Conservation (phyloP, 2,113 vertebrate species). For the Ceyx margarethae region DNA sequence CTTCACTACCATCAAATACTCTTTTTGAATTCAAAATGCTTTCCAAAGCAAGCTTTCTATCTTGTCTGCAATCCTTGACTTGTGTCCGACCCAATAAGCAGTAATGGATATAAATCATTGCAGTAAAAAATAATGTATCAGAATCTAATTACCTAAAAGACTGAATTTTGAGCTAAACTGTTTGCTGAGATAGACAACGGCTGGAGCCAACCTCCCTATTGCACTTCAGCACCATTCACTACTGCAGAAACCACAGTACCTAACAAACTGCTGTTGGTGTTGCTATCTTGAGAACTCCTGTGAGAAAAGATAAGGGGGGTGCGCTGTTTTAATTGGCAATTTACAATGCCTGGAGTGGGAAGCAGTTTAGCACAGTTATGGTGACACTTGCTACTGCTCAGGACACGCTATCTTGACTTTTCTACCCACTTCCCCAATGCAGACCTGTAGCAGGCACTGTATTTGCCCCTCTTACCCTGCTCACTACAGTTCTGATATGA, state of each 20-base stretch:
- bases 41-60: background rate
- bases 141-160: background rate
- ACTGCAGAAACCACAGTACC: background rate
- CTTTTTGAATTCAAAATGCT: background rate
- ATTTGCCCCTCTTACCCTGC: background rate
- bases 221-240: background rate
- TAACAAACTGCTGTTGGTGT: background rate
- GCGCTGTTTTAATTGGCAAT: background rate
- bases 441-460: background rate
- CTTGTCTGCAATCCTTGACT: background rate
- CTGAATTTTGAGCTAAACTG: background rate
- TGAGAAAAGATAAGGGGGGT: background rate
- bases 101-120: background rate
- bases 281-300: background rate
- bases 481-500: background rate
- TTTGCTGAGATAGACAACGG: background rate
- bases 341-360: background rate
- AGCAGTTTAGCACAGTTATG: background rate
- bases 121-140: background rate
- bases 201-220: background rate
- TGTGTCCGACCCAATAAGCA: background rate
- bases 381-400: background rate
- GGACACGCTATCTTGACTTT: background rate
- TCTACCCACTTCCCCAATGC: background rate
- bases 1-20: background rate